Conservation (phyloP, 1,140 invertebrate species). For the Prorops nasuta region DNA sequence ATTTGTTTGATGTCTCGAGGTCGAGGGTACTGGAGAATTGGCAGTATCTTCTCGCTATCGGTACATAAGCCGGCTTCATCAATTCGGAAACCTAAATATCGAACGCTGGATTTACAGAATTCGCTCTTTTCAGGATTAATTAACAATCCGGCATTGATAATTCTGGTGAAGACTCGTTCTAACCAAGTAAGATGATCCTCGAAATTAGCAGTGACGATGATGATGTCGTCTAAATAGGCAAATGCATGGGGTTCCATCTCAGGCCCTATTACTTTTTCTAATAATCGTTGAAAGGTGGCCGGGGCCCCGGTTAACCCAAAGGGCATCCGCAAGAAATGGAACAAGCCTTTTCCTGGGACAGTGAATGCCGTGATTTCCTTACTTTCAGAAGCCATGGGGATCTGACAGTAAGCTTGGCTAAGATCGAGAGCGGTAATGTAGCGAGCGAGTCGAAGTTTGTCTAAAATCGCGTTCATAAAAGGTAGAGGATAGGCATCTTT, state of each 20-base stretch:
- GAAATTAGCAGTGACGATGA: neutral
- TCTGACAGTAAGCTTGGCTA: no score
- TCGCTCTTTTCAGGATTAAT: no score
- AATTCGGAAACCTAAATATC: neutral
- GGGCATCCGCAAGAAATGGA: slow-evolving; percentile 1
- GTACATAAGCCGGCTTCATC: neutral
- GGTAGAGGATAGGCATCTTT: no score
- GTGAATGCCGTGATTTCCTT: no score
- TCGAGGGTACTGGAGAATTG: neutral
- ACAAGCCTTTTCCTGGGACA: no score
- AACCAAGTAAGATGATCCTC: neutral
- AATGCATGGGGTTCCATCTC: neutral
- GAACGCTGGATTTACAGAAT: no score
- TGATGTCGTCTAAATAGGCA: neutral
- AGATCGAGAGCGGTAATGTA: no score
- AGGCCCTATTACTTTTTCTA: no score
- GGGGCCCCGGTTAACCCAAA: neutral
- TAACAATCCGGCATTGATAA: neutral
- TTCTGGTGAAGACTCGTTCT: neutral
- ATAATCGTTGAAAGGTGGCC: no score
- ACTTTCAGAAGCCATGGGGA: no score
- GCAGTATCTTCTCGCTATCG: neutral
- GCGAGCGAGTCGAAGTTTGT: no score
- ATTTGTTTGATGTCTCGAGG: neutral
- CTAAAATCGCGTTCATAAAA: no score